phyloP scores from a whole-genome alignment of 2,888 invertebrate genomes.

The Drosophila heteroneura region DNA sequence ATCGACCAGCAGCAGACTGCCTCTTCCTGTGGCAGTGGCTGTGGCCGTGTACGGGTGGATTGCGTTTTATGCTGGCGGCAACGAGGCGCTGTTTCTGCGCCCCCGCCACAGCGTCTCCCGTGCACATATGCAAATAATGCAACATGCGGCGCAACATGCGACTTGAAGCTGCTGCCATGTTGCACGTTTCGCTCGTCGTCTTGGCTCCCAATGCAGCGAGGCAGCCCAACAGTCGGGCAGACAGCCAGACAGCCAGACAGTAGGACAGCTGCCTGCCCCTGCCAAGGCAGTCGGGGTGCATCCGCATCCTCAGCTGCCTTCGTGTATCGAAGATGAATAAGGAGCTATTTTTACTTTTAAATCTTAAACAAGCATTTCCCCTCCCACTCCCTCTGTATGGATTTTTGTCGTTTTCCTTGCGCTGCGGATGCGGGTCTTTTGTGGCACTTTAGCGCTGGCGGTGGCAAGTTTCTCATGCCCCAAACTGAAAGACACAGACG shows the following conservation, averaged over 20 bases:
- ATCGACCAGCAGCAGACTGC: constrained; percentile 28
- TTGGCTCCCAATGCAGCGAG: constrained; percentile 10
- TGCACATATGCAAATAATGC: constrained; percentile 73
- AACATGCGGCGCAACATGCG: constrained; percentile 69
- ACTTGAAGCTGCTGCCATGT: constrained; percentile 37
- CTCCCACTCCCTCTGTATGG: constrained; percentile 18
- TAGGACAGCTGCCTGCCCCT: constrained; percentile 13
- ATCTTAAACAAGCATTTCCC: constrained; percentile 66
- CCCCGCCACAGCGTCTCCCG: constrained; percentile 21
- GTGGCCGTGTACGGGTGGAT: constrained; percentile 10
- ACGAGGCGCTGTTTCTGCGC: constrained; percentile 27
- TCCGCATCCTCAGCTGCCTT: constrained; percentile 62
- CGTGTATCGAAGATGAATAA: constrained; percentile 83
- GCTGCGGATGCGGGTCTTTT: constrained; percentile 56
- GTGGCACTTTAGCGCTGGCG: constrained; percentile 54
- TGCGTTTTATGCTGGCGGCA: constrained; percentile 55
- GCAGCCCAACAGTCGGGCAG: constrained; percentile 19
- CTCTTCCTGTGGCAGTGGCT: constrained; percentile 14
- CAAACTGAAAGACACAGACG: constrained; percentile 34
- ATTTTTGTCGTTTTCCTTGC: constrained; percentile 41
- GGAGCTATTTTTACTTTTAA: constrained; percentile 84
- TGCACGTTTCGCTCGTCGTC: constrained; percentile 42
- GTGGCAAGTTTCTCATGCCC: constrained; percentile 64
- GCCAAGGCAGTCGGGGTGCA: constrained; percentile 37
- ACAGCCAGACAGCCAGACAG: neutral